These are phyloP conservation scores for Tetrao urogallus DNA, from an alignment of 2,113 vertebrate species.

Conservation along the genomic window DNA sequence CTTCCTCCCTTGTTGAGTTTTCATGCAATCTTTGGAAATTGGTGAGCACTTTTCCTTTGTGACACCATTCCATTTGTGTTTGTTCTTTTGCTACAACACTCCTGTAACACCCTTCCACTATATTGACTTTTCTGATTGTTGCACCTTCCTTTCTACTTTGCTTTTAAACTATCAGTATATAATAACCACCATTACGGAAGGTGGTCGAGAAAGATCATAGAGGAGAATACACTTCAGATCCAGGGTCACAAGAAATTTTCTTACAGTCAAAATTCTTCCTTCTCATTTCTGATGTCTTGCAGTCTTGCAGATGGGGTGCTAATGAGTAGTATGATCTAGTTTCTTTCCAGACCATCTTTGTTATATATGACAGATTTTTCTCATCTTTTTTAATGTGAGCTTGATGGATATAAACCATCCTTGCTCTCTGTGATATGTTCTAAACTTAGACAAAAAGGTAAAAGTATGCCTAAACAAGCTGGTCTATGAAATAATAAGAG, in stretches of 20 bases:
- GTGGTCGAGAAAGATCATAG: background rate
- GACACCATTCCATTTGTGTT: no score
- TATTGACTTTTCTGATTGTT: no score
- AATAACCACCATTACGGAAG: background rate
- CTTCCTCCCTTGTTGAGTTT: no score
- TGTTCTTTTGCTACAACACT: no score
- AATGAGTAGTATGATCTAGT: background rate
- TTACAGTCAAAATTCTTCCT: background rate
- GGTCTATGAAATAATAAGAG: background rate
- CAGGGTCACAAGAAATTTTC: accelerated
- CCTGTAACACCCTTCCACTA: no score
- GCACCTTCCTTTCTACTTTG: no score
- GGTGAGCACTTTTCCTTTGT: no score
- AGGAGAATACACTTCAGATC: background rate
- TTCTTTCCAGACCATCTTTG: background rate
- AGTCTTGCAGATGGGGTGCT: background rate
- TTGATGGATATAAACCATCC: background rate
- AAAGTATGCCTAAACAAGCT: accelerated
- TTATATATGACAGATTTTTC: background rate
- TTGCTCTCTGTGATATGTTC: background rate
- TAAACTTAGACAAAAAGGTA: background rate
- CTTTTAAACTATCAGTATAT: background rate
- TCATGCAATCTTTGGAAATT: no score
- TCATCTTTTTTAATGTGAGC: background rate
- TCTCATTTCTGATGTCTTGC: background rate